Conservation (phyloP, 2,888 invertebrate species). For the Trachelus tabidus region DNA sequence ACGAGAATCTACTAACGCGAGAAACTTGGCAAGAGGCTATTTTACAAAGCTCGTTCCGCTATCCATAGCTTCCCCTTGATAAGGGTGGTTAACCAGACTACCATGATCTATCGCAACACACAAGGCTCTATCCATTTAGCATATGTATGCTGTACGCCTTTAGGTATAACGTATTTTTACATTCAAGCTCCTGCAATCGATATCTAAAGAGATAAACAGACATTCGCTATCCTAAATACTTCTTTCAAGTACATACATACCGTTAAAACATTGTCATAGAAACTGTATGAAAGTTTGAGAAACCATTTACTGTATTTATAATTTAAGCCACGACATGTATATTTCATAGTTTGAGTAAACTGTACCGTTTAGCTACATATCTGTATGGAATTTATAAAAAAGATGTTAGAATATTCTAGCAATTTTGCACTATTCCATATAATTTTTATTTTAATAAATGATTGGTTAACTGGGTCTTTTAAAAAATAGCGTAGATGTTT, state of each 20-base stretch:
- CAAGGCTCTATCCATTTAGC: not conserved
- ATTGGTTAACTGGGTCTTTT: too few relatives aligned
- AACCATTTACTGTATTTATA: not conserved
- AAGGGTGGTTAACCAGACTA: not conserved
- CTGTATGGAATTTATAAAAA: too few relatives aligned
- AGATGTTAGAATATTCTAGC: too few relatives aligned
- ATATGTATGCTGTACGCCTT: too few relatives aligned
- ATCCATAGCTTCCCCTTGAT: not conserved
- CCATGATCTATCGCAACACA: not conserved
- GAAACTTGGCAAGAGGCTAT: not conserved
- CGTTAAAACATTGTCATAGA: not conserved
- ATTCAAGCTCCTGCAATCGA: not conserved
- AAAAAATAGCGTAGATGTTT: too few relatives aligned
- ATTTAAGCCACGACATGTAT: not conserved
- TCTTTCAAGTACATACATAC: not conserved
- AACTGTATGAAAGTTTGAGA: not conserved
- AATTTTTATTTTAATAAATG: too few relatives aligned
- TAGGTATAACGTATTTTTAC: not conserved
- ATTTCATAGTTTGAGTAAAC: too few relatives aligned
- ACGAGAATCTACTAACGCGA: not conserved
- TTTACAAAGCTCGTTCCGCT: not conserved
- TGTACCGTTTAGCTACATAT: too few relatives aligned
- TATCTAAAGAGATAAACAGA: not conserved
- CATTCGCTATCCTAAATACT: not conserved
- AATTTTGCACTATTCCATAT: too few relatives aligned